phyloP scores from a whole-genome alignment of 2,888 invertebrate species.

The Eupeodes latifasciatus region DNA sequence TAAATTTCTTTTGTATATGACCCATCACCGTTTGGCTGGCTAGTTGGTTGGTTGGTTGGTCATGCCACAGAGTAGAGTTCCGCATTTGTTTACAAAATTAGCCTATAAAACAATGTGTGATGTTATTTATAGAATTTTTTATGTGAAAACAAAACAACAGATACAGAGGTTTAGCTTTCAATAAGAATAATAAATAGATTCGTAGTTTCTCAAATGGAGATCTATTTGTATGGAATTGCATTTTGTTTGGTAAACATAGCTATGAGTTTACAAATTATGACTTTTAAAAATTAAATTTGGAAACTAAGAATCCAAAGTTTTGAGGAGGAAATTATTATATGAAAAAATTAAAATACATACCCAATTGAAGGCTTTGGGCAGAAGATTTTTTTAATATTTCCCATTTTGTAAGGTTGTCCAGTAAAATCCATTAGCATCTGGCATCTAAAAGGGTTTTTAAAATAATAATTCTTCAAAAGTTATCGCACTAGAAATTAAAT shows the following conservation, averaged over 20 bases:
- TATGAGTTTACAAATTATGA: neutral
- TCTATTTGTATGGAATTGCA: conserved; percentile 11
- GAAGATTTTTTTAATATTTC: too few relatives aligned
- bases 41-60: neutral
- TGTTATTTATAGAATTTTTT: conserved; percentile 16
- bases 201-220: neutral
- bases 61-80: neutral
- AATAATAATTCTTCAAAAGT: too few relatives aligned
- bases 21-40: conserved; percentile 9
- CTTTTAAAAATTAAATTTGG: neutral
- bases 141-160: neutral
- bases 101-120: conserved; percentile 2
- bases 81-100: conserved; percentile 30
- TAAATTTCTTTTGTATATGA: conserved; percentile 21
- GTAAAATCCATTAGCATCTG: too few relatives aligned
- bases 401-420: too few relatives aligned
- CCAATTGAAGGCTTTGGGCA: too few relatives aligned
- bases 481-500: too few relatives aligned
- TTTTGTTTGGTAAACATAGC: neutral
- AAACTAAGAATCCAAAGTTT: too few relatives aligned
- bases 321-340: too few relatives aligned
- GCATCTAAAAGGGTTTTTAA: too few relatives aligned
- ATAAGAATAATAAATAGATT: neutral
- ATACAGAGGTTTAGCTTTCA: neutral
- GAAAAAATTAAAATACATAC: too few relatives aligned